phyloP scores from a whole-genome alignment of 2,113 vertebrate genomes.

The Coptodon rendalli region DNA sequence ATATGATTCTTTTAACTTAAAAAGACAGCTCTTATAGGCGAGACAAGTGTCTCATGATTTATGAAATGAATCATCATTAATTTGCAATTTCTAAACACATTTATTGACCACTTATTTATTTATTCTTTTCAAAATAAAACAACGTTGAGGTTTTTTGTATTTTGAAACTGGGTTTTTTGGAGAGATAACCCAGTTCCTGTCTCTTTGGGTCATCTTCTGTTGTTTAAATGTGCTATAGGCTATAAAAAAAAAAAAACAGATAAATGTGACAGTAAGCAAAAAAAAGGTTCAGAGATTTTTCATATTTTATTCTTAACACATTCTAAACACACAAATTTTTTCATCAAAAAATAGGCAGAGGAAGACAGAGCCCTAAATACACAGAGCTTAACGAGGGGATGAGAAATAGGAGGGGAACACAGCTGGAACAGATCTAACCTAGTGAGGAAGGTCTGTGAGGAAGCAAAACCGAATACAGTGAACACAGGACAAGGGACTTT shows the following conservation, averaged over 20 bases:
- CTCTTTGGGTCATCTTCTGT: background rate
- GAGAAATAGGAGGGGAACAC: background rate
- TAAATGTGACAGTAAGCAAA: background rate
- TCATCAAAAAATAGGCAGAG: background rate
- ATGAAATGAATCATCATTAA: background rate
- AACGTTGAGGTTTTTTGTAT: background rate
- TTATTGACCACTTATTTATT: background rate
- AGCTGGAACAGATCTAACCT: background rate
- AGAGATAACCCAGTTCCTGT: background rate
- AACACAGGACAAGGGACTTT: background rate
- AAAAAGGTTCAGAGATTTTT: background rate
- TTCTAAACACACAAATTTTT: fast-evolving
- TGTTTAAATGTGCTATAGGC: background rate
- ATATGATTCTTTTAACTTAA: background rate
- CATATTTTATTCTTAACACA: background rate
- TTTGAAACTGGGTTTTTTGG: background rate
- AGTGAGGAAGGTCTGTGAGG: background rate
- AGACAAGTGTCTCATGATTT: background rate
- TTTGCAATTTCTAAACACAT: background rate
- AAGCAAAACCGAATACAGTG: background rate
- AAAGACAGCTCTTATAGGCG: background rate
- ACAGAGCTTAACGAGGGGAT: background rate
- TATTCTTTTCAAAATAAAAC: background rate
- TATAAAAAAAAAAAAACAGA: background rate
- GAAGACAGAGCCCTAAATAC: background rate